Evolutionary conservation across 2,113 vertebrate genomes (phyloP).

Genomic region (Pyxicephalus adspersus): DNA sequence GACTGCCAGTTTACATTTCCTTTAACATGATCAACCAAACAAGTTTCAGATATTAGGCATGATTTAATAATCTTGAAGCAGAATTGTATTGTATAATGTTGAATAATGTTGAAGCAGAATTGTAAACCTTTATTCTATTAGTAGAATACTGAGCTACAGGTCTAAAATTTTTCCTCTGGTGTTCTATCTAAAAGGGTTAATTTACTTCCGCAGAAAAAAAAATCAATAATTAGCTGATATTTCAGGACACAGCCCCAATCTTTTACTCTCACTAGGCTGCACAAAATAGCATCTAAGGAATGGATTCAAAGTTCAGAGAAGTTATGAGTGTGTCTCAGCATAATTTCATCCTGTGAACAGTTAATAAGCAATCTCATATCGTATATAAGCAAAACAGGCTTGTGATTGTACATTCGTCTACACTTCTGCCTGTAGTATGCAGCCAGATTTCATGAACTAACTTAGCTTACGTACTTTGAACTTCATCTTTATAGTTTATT

Average conservation of each 20-base stretch:
- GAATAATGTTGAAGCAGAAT: too few relatives aligned
- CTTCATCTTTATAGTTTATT: constrained; percentile 29
- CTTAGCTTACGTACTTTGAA: constrained; percentile 35
- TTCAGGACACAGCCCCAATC: neutral
- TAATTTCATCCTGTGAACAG: constrained; percentile 56
- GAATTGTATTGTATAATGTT: too few relatives aligned
- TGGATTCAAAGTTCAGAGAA: constrained; percentile 64
- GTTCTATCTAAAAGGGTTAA: neutral
- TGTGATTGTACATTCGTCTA: neutral
- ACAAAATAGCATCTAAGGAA: constrained; percentile 8
- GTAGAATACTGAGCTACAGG: too few relatives aligned
- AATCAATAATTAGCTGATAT: constrained; percentile 12
- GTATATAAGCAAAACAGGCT: constrained; percentile 63
- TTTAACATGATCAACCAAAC: too few relatives aligned
- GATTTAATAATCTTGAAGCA: too few relatives aligned
- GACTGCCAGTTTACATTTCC: too few relatives aligned
- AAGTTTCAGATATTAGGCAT: too few relatives aligned
- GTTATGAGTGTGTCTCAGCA: constrained; percentile 60
- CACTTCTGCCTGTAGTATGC: constrained; percentile 18
- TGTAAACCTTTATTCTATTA: too few relatives aligned
- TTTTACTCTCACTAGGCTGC: neutral
- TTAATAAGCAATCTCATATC: constrained; percentile 65
- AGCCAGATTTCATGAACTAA: constrained; percentile 7
- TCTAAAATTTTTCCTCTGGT: too few relatives aligned
- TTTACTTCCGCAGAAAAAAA: neutral